Evolutionary conservation across 2,888 invertebrate genomes (phyloP).

Genomic region (Erebia ligea): DNA sequence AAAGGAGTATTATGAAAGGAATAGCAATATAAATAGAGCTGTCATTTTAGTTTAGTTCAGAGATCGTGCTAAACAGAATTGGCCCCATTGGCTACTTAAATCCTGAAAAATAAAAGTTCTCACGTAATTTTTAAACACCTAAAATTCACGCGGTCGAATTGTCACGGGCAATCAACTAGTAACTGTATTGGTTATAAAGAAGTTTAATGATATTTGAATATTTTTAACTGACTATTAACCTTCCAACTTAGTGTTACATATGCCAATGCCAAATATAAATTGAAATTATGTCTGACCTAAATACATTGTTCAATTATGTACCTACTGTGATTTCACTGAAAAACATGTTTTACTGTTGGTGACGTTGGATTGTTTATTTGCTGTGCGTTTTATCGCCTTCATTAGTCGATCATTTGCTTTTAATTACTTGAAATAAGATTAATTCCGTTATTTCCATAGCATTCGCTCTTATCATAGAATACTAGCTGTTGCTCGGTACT

Average conservation of each 20-base stretch:
- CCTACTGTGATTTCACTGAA: neutral
- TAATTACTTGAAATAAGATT: neutral
- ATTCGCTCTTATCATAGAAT: neutral
- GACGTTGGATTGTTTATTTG: slow-evolving; percentile 7
- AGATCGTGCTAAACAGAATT: no score
- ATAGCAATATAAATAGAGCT: no score
- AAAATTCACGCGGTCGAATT: no score
- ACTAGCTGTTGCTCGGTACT: neutral
- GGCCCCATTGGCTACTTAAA: no score
- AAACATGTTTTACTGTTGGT: neutral
- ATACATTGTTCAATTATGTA: neutral
- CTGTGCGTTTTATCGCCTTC: neutral
- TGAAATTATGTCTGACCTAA: neutral
- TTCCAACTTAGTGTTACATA: neutral
- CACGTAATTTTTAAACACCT: no score
- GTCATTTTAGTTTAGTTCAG: no score
- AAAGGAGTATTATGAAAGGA: no score
- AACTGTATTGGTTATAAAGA: no score
- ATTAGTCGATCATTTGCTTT: slow-evolving; percentile 11
- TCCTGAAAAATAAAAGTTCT: no score
- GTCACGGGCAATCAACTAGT: no score
- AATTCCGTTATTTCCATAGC: neutral
- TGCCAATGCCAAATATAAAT: neutral
- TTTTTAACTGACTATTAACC: neutral
- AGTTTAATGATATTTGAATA: no score